Base-by-base conservation (phyloP, 2,888 invertebrate species). In the Leptinotarsa tumamoca region DNA sequence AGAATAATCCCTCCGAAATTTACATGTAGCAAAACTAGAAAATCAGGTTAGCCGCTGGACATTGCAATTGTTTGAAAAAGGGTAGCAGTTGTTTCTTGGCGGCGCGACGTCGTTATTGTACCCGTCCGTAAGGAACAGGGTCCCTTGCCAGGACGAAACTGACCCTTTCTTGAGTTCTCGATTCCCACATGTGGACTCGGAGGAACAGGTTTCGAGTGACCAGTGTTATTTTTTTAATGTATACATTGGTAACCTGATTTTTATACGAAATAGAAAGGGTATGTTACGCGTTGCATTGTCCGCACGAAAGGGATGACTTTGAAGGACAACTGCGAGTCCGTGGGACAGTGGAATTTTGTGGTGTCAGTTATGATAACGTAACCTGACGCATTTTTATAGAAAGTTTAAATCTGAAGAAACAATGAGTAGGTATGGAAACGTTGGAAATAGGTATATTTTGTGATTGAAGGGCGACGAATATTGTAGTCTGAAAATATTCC, bases 1-100 rank as follows among this genome's bases (percentile, higher is more conserved):
- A 82, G 71, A 81, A 82, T 80, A 75, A 79, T 79, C 78, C 78
- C 82, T 78, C 79, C 78, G 78, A 81, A 79, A 75, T 77, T 71
- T 71, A 78, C 78, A 79, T 82, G 80, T 80, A 81, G 82, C 81
- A 83, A 85, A 87, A 87, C 87, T 85, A 82, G 87, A 87, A 87
- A 87, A 87, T 87, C 87, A 86, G 84, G 87, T 87, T 85, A 81
- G 75, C 79, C 74, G 80, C 84, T 85, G 87, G 86, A 86, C 87
- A 87, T 82, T 82, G 83, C 83, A 82, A 85, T 85, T 84, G 85
- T 86, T 83, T 78, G 80, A 74, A 76, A 80, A 82, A 80, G 84
- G 83, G 84, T 81, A 78, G 80, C 82, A 74, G 81, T 76, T 79
- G 79, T 80, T 81, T 80, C 81, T 80, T 81, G 80, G 73, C 79